Conservation (phyloP, 2,113 vertebrate species). For the Clarias macrocephalus region DNA sequence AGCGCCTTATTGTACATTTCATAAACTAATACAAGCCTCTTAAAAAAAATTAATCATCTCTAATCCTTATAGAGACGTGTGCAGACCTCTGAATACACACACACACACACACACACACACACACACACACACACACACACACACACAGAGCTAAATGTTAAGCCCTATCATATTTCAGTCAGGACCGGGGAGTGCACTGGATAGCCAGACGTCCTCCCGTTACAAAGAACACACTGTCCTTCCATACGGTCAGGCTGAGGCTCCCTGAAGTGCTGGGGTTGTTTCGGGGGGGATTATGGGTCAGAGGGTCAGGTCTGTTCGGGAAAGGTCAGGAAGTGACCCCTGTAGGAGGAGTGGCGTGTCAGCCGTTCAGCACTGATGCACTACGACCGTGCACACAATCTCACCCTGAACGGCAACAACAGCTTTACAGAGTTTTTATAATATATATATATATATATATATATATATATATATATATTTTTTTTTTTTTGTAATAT, state of each 20-base stretch:
- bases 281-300: background rate
- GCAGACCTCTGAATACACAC: background rate
- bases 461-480: background rate
- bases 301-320: conserved; percentile 1
- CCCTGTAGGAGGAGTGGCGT: conserved; percentile 23
- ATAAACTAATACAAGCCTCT: background rate
- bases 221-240: conserved; percentile 52
- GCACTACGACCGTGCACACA: no score
- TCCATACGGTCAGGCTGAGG: conserved; percentile 10
- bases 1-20: background rate
- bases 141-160: background rate
- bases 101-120: background rate
- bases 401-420: no score
- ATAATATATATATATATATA: no score
- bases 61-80: background rate
- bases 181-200: conserved; percentile 4
- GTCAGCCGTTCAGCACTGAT: background rate
- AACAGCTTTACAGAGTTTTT: no score
- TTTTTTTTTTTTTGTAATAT: background rate
- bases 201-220: conserved; percentile 11
- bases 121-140: background rate
- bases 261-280: conserved; percentile 3
- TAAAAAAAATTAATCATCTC: background rate
- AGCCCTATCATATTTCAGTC: conserved; percentile 42
- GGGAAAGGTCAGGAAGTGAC: conserved; percentile 34